A percentile compares a stretch with the other conserved stretches of the same genome.
Conservation (phyloP, 2,888 invertebrate genomes). For the Ochropleura leucogaster region DNA sequence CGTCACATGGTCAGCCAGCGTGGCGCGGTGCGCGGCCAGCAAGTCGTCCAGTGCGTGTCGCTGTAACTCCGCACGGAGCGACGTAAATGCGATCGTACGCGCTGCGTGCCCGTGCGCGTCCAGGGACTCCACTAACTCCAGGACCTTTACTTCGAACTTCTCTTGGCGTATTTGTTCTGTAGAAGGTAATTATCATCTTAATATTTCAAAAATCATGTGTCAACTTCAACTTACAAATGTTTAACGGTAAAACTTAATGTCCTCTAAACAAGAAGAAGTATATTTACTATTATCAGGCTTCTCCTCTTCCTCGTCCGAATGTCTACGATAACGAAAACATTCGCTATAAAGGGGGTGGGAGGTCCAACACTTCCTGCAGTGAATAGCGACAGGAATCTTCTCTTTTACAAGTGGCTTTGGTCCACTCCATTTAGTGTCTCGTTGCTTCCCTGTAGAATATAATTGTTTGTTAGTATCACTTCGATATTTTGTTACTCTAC, state of each 20-base stretch:
- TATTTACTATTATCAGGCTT: slow-evolving; percentile 27
- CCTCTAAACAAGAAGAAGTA: neutral
- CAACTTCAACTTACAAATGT: too few relatives aligned
- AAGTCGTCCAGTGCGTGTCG: slow-evolving; percentile 95
- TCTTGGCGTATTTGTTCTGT: slow-evolving; percentile 90
- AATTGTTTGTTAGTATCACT: neutral
- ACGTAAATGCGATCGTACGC: slow-evolving; percentile 93
- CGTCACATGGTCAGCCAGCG: slow-evolving; percentile 95
- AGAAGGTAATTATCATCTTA: neutral
- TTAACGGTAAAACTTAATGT: too few relatives aligned
- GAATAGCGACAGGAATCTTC: neutral
- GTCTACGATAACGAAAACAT: too few relatives aligned
- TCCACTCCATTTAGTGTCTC: slow-evolving; percentile 30
- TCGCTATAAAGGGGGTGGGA: too few relatives aligned
- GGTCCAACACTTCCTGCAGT: too few relatives aligned
- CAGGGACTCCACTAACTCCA: slow-evolving; percentile 96
- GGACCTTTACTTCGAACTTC: slow-evolving; percentile 96
- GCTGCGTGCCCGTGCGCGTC: slow-evolving; percentile 96
- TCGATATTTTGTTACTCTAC: neutral
- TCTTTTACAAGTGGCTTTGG: slow-evolving; percentile 13
- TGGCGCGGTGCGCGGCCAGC: slow-evolving; percentile 94
- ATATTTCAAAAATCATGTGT: too few relatives aligned
- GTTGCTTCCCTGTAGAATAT: slow-evolving; percentile 36
- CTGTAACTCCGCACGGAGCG: slow-evolving; percentile 93
- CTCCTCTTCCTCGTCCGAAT: neutral